A percentile compares a stretch with the other conserved stretches of the same genome.
Evolutionary conservation across 2,797 vertebrate species (phyloP).

Genomic region (Yasuhikotakia modesta): DNA sequence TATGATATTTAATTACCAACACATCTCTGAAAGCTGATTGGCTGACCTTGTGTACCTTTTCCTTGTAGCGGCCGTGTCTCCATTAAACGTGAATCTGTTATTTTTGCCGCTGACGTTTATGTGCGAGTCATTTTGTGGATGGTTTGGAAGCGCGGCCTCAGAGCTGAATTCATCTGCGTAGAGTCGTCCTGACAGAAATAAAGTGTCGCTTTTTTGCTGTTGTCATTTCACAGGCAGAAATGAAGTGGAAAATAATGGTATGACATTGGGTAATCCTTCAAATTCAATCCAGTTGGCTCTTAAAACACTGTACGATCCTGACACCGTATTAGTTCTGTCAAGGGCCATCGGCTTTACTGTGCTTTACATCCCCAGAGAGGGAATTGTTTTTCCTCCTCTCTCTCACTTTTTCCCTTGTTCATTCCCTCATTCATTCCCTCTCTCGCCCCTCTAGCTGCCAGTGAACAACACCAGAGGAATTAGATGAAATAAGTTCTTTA

Average conservation of each 20-base stretch:
- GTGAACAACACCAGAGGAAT: slow-evolving; percentile 12
- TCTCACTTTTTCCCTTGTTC: neutral
- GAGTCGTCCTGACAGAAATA: slow-evolving; percentile 22
- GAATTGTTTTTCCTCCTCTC: slow-evolving; percentile 40
- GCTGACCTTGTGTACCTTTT: neutral
- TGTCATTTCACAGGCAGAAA: slow-evolving; percentile 54
- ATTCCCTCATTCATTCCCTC: neutral
- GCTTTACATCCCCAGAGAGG: slow-evolving; percentile 25
- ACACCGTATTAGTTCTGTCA: slow-evolving; percentile 53
- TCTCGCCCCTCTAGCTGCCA: neutral
- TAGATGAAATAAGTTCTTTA: slow-evolving; percentile 23
- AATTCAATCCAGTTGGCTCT: slow-evolving; percentile 54
- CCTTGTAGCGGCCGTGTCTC: neutral
- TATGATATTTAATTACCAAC: slow-evolving; percentile 1
- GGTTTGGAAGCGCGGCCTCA: neutral
- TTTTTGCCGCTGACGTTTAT: neutral
- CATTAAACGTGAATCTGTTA: neutral
- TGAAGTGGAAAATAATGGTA: slow-evolving; percentile 57
- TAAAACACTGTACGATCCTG: slow-evolving; percentile 51
- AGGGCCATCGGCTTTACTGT: slow-evolving; percentile 41
- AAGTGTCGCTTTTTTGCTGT: slow-evolving; percentile 23
- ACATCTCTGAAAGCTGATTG: neutral
- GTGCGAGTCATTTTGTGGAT: neutral
- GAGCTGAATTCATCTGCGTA: slow-evolving; percentile 9
- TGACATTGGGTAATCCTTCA: slow-evolving; percentile 55